Evolutionary conservation across 2,888 invertebrate genomes (phyloP), one percentile per base, ranked within the genome.

Genomic region (Volucella zonaria): DNA sequence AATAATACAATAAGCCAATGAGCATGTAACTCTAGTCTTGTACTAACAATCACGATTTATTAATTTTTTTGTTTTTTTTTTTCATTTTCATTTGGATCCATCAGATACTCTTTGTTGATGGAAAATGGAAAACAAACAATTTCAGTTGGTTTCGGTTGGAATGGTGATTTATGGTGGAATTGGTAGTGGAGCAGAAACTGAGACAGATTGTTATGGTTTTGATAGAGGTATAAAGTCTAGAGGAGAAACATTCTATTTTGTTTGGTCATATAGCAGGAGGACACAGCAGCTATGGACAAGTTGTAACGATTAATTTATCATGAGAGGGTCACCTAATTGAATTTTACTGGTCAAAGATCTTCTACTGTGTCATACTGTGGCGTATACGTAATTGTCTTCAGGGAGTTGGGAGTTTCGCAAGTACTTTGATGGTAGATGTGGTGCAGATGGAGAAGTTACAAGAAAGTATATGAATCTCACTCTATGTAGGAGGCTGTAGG

Each of bases 31-130:
- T 81, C 62, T 62, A 58, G 23, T 47, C 14, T 62, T 66, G 51
- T 64, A 58, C 76, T 77, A 86, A 82, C 82, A 66, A 86, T 86
- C 86, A 86, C 86, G 86, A 86, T 82, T 86, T 86, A 86, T 86
- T 82, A 82, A 80, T 86, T 74, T 70, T 66, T 64, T 47, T n/a
- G n/a, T n/a, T 86, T 74, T 70, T 66, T 49, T 74, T 54, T 9
- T 49, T 79, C 31, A 31, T 59, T 31, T 68, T 51, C 23, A 14
- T 6, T 64, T 43, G 8, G 18, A 15, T 42, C 42, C 38, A 47
- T 38, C 45, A 15, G 11, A 51, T 66, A 66, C 8, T 56, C 43
- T 49, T 8, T 18, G 2, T 11, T 40, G 9, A 14, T 47, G n/a
- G 23, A 64, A 76, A 71, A 14, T 47, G n/a, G 23, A 64, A 76